phyloP scores from a whole-genome alignment of 2,888 invertebrate species.

The Thymelicus lineola region DNA sequence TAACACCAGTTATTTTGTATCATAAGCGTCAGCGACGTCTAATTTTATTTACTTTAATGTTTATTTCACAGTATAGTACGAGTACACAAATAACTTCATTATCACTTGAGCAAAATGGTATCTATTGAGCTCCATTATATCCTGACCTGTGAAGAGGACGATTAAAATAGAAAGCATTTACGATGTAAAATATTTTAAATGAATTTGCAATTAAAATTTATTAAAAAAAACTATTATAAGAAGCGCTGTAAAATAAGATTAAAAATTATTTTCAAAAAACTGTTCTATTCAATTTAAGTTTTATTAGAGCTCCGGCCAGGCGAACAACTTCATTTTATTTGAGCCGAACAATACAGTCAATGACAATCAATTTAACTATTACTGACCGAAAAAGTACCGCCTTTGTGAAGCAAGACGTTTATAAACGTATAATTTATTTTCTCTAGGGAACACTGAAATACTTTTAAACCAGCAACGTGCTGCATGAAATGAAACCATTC shows the following conservation, averaged over 20 bases:
- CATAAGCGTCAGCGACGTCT: slow-evolving; percentile 59
- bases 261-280: slow-evolving; percentile 25
- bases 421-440: slow-evolving; percentile 65
- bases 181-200: neutral
- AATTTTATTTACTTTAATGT: slow-evolving; percentile 49
- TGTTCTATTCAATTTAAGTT: slow-evolving; percentile 16
- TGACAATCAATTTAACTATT: slow-evolving; percentile 40
- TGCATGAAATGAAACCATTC: slow-evolving; percentile 61
- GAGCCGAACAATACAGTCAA: slow-evolving; percentile 39
- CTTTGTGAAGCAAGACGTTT: slow-evolving; percentile 45
- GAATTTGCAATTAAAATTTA: too few species aligned
- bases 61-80: neutral
- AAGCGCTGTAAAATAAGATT: slow-evolving; percentile 5
- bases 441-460: slow-evolving; percentile 70
- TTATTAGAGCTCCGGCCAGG: slow-evolving; percentile 22
- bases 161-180: too few species aligned
- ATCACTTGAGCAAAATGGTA: neutral
- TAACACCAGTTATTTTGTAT: slow-evolving; percentile 67
- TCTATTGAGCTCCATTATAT: neutral
- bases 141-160: neutral
- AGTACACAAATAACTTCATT: slow-evolving; percentile 2
- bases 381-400: slow-evolving; percentile 36
- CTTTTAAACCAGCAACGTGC: slow-evolving; percentile 63
- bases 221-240: neutral
- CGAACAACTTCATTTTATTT: slow-evolving; percentile 36